Percentiles rank a stretch among this genome's conserved stretches.
Conservation (phyloP, 1,140 invertebrate species). For the Cylas formicarius region DNA sequence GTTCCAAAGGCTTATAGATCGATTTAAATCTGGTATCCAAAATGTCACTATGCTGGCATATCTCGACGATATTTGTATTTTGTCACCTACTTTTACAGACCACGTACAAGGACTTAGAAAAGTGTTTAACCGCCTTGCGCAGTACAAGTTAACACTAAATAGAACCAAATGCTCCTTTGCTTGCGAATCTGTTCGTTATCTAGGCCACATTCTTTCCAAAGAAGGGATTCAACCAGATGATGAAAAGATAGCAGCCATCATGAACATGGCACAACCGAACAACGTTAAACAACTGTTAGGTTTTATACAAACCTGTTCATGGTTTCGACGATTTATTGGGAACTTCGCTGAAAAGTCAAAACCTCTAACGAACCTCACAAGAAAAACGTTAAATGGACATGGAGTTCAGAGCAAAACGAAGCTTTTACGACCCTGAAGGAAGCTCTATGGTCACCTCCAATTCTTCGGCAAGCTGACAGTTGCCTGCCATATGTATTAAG, state of each 20-base stretch:
- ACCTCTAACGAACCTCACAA: conserved; percentile 34
- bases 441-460: background rate
- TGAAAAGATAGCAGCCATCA: conserved; percentile 3
- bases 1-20: conserved; percentile 38
- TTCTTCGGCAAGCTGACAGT: conserved; percentile 9
- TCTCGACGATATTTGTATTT: conserved; percentile 3
- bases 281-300: conserved; percentile 34
- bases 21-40: conserved; percentile 15
- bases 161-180: too few relatives aligned
- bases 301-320: conserved; percentile 35
- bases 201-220: conserved; percentile 31
- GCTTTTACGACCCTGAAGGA: conserved; percentile 29
- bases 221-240: conserved; percentile 26
- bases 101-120: conserved; percentile 3
- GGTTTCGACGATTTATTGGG: conserved; percentile 35
- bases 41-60: background rate
- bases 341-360: conserved; percentile 35
- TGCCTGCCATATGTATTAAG: conserved; percentile 3
- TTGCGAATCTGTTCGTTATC: conserved; percentile 26
- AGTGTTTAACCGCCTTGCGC: background rate
- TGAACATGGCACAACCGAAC: conserved; percentile 23
- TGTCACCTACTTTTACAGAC: conserved; percentile 1
- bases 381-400: conserved; percentile 32
- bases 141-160: conserved; percentile 6
- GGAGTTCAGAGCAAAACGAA: conserved; percentile 30